A percentile compares a stretch with the other conserved stretches of the same genome.
Evolutionary conservation across 2,888 invertebrate genomes (phyloP).

Genomic region (Phorcus lineatus): DNA sequence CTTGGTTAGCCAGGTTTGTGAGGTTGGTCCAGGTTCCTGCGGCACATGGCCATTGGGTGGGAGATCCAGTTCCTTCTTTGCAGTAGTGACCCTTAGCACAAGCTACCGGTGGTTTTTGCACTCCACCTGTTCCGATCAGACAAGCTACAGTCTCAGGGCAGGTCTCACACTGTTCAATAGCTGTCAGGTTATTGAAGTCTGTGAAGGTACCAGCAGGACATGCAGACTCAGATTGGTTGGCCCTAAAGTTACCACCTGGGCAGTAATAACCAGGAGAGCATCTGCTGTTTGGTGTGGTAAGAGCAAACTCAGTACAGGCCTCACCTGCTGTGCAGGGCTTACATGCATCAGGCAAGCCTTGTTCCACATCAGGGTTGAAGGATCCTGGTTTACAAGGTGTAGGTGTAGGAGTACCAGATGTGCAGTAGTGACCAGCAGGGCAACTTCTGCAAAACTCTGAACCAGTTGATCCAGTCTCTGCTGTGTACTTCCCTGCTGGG

Average conservation of each 20-base stretch:
- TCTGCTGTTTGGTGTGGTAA: slow-evolving; percentile 63
- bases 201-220: slow-evolving; percentile 72
- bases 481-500: slow-evolving; percentile 69
- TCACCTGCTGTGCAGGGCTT: slow-evolving; percentile 62
- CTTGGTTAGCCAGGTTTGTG: slow-evolving; percentile 65
- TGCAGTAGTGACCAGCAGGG: slow-evolving; percentile 59
- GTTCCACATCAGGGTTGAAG: slow-evolving; percentile 59
- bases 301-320: slow-evolving; percentile 66
- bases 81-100: slow-evolving; percentile 72
- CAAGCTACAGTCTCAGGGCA: slow-evolving; percentile 67
- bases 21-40: slow-evolving; percentile 70
- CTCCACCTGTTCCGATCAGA: slow-evolving; percentile 69
- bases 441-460: slow-evolving; percentile 61
- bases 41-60: slow-evolving; percentile 69
- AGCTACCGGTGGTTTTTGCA: slow-evolving; percentile 67
- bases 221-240: slow-evolving; percentile 67
- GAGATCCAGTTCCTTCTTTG: slow-evolving; percentile 62
- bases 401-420: slow-evolving; percentile 54
- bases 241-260: slow-evolving; percentile 66
- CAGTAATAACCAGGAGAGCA: slow-evolving; percentile 73
- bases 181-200: slow-evolving; percentile 68
- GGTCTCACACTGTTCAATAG: slow-evolving; percentile 63
- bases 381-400: slow-evolving; percentile 67
- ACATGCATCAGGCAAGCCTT: slow-evolving; percentile 51
- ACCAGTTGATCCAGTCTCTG: slow-evolving; percentile 62